Conservation (phyloP, 2,797 vertebrate genomes). For the Acrocephalus scirpaceus region DNA sequence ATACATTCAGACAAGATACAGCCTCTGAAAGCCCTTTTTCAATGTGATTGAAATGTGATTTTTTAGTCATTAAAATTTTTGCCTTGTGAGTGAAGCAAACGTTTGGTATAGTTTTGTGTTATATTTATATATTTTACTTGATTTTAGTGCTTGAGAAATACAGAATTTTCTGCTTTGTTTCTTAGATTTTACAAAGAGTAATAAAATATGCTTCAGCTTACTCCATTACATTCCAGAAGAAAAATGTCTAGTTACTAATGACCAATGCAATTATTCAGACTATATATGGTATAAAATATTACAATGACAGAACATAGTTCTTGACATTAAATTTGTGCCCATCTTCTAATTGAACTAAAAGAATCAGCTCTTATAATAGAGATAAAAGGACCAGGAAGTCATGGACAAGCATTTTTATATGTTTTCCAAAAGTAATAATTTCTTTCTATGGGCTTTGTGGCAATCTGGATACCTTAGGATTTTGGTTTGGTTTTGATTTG, state of each 20-base stretch:
- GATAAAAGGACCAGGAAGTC: fast-evolving
- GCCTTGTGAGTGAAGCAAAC: not conserved
- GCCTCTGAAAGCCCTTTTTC: not conserved
- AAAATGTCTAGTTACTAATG: not conserved
- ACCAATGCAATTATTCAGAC: not conserved
- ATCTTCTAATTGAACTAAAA: not conserved
- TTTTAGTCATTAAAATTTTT: not conserved
- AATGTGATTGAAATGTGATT: not conserved
- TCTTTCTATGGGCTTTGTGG: not conserved
- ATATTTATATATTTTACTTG: not conserved
- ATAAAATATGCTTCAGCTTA: not conserved
- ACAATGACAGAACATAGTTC: not conserved
- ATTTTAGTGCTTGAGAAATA: not conserved
- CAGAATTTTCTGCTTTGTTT: not conserved
- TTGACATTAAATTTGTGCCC: not conserved
- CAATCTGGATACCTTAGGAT: not conserved
- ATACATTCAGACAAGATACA: not conserved
- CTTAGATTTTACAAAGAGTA: not conserved
- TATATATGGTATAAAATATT: not conserved
- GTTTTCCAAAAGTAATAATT: not conserved
- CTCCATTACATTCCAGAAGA: not conserved
- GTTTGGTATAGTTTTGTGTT: not conserved
- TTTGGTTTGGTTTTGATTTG: not conserved
- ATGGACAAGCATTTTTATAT: not conserved
- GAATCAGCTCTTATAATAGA: not conserved